These are phyloP conservation scores for Pseudomyrmex sp. DNA, from an alignment of 1,140 invertebrate species.

Conservation along the genomic window DNA sequence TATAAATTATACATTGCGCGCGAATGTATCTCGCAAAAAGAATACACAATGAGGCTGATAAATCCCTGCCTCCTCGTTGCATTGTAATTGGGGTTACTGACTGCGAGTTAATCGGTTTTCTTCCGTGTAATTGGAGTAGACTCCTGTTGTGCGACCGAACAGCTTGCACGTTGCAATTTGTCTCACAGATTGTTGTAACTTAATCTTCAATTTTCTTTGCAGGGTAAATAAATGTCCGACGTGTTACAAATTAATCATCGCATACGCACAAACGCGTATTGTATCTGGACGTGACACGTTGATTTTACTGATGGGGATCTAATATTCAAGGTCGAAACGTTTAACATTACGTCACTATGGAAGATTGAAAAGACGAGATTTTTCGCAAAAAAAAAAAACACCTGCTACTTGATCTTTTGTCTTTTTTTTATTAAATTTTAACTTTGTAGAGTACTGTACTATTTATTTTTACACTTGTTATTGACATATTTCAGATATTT, in stretches of 20 bases:
- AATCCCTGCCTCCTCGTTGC: background rate
- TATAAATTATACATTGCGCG: background rate
- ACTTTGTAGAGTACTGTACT: slow-evolving; percentile 1
- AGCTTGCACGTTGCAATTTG: background rate
- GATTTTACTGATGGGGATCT: background rate
- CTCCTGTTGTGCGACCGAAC: background rate
- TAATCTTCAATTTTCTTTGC: slow-evolving; percentile 1
- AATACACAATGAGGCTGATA: background rate
- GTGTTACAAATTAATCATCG: too few relatives aligned
- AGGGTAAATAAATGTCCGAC: background rate
- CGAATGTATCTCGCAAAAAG: background rate
- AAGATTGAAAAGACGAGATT: too few relatives aligned
- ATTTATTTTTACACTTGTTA: background rate
- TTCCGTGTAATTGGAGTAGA: slow-evolving; percentile 13
- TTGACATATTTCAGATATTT: too few relatives aligned
- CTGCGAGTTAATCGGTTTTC: background rate
- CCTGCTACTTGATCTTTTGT: too few relatives aligned
- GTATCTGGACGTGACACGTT: background rate
- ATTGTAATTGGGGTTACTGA: background rate
- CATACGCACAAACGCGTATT: too few relatives aligned
- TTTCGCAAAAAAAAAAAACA: too few relatives aligned
- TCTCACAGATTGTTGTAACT: background rate
- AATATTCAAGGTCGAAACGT: too few relatives aligned
- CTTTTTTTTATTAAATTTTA: background rate
- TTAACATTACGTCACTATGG: too few relatives aligned